phyloP scores from a whole-genome alignment of 1,140 invertebrate species.

The Drosophila pachea region DNA sequence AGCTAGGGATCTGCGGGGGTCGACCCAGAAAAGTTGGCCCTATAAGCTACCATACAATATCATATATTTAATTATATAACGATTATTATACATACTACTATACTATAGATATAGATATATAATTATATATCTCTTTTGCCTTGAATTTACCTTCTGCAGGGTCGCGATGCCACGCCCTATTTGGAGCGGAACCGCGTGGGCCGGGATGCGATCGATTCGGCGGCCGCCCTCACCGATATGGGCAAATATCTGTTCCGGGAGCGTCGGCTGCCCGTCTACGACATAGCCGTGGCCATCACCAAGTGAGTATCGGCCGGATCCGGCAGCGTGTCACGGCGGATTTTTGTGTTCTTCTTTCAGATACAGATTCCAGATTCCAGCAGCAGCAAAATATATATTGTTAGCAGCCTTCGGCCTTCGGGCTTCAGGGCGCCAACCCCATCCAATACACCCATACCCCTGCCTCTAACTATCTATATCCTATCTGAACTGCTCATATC shows the following conservation, averaged over 20 bases:
- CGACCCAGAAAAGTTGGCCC: too few relatives aligned
- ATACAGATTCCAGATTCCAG: constrained; percentile 34
- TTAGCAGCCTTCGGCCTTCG: too few relatives aligned
- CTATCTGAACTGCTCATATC: constrained; percentile 16
- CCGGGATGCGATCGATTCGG: constrained; percentile 95
- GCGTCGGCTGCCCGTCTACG: constrained; percentile 94
- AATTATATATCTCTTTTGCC: neutral
- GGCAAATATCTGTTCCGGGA: constrained; percentile 98
- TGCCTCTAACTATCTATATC: neutral
- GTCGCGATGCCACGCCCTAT: constrained; percentile 95
- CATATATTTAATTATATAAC: too few relatives aligned
- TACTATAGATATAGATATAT: too few relatives aligned
- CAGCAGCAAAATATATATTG: constrained; percentile 18
- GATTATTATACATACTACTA: too few relatives aligned
- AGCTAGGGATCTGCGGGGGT: too few relatives aligned
- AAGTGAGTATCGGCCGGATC: constrained; percentile 85
- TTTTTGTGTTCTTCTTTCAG: constrained; percentile 53
- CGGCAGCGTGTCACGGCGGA: constrained; percentile 24
- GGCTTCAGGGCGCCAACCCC: neutral
- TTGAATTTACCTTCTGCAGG: constrained; percentile 81
- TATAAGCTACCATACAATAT: too few relatives aligned
- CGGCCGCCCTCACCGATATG: constrained; percentile 96
- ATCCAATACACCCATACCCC: neutral
- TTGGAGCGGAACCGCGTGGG: constrained; percentile 95
- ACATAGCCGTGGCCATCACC: constrained; percentile 96